These are phyloP conservation scores for Heteronetta atricapilla DNA, from an alignment of 2,113 vertebrate species.

Conservation along the genomic window DNA sequence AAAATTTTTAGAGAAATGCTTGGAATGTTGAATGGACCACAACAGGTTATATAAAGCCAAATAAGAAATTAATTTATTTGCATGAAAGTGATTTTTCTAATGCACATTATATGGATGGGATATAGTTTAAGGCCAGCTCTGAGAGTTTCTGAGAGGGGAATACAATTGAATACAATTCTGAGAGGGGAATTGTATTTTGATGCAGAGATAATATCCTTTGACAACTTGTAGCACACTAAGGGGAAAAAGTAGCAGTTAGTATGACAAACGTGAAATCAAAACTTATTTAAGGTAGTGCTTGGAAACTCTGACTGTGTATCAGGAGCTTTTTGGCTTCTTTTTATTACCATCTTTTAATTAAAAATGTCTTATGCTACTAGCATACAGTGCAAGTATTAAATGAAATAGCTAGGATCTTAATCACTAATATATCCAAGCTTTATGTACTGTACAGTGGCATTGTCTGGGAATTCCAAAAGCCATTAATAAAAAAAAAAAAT, in stretches of 20 bases:
- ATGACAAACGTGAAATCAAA: background rate
- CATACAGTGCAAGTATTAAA: background rate
- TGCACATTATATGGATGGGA: background rate
- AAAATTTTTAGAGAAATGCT: background rate
- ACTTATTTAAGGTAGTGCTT: background rate
- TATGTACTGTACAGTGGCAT: background rate
- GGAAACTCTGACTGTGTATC: background rate
- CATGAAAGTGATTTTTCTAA: background rate
- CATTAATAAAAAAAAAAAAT: background rate
- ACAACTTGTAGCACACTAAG: background rate
- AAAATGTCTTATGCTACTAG: background rate
- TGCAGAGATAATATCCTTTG: background rate
- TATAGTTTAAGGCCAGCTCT: background rate
- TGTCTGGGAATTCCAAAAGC: background rate
- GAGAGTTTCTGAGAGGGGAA: background rate
- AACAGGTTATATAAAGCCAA: background rate
- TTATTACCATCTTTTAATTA: background rate
- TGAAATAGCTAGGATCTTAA: background rate
- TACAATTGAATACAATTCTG: background rate
- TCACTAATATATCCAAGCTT: background rate
- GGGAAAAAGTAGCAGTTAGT: background rate
- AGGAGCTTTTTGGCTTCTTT: background rate
- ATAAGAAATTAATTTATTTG: background rate
- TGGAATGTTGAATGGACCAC: background rate
- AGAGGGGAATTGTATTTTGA: background rate